Conservation (phyloP, 2,113 vertebrate species). For the Baryphthengus martii region DNA sequence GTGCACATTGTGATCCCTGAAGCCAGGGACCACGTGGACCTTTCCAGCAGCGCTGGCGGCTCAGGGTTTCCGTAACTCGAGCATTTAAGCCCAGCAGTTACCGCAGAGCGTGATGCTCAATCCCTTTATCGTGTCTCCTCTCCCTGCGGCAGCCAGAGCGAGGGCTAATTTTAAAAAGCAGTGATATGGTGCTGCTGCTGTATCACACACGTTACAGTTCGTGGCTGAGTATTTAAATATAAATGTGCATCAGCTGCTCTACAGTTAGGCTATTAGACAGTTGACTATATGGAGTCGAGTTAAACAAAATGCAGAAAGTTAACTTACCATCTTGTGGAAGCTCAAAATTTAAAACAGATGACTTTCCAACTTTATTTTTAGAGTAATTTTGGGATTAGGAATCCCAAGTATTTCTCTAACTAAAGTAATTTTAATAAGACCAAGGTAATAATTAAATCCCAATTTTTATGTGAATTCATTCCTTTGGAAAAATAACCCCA, state of each 20-base stretch:
- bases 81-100: background rate
- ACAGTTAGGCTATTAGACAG: accelerated
- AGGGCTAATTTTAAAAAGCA: constrained; percentile 61
- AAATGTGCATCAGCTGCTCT: background rate
- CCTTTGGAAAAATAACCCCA: background rate
- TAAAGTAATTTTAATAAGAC: background rate
- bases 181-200: background rate
- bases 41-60: background rate
- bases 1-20: background rate
- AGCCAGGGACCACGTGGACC: background rate
- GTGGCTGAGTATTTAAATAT: background rate
- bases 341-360: background rate
- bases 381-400: background rate
- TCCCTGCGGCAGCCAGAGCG: background rate
- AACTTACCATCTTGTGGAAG: background rate
- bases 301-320: background rate
- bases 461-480: background rate
- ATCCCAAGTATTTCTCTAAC: background rate
- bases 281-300: accelerated
- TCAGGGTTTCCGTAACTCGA: background rate
- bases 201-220: background rate
- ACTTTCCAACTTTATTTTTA: background rate
- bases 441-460: accelerated
- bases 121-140: constrained; percentile 19
- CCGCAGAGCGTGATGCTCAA: background rate